Conservation (phyloP, 2,113 vertebrate species). For the Cettia cetti region DNA sequence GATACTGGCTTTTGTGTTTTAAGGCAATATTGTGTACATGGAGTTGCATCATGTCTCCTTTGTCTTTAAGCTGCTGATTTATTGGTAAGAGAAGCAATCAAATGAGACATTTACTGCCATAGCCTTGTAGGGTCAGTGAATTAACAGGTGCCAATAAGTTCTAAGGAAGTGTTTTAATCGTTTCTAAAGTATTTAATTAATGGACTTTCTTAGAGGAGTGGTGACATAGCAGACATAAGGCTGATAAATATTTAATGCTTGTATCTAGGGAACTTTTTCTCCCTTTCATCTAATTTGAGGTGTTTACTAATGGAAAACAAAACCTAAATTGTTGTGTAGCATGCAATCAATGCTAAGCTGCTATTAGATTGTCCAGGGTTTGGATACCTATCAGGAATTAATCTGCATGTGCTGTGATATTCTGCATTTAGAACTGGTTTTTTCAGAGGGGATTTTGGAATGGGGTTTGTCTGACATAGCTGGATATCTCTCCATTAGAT, state of each 20-base stretch:
- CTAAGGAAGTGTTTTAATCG: slow-evolving; percentile 40
- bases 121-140: slow-evolving; percentile 36
- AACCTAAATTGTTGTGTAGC: neutral
- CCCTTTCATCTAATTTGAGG: slow-evolving; percentile 27
- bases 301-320: slow-evolving; percentile 53
- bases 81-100: slow-evolving; percentile 38
- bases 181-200: slow-evolving; percentile 61
- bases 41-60: slow-evolving; percentile 27
- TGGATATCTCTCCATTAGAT: neutral
- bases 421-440: neutral
- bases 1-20: slow-evolving; percentile 44
- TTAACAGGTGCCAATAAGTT: slow-evolving; percentile 65
- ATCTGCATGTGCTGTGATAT: neutral
- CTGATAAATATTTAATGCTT: slow-evolving; percentile 55
- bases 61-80: slow-evolving; percentile 51
- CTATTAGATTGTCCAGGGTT: neutral
- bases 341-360: neutral
- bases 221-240: slow-evolving; percentile 44
- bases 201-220: slow-evolving; percentile 3
- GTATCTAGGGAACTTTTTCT: slow-evolving; percentile 29
- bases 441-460: neutral
- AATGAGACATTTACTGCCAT: neutral
- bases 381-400: neutral
- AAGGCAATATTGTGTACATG: slow-evolving; percentile 22
- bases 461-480: neutral